A percentile compares a stretch with the other conserved stretches of the same genome.
Conservation (phyloP, 1,140 invertebrate genomes). For the Aphis gossypii region DNA sequence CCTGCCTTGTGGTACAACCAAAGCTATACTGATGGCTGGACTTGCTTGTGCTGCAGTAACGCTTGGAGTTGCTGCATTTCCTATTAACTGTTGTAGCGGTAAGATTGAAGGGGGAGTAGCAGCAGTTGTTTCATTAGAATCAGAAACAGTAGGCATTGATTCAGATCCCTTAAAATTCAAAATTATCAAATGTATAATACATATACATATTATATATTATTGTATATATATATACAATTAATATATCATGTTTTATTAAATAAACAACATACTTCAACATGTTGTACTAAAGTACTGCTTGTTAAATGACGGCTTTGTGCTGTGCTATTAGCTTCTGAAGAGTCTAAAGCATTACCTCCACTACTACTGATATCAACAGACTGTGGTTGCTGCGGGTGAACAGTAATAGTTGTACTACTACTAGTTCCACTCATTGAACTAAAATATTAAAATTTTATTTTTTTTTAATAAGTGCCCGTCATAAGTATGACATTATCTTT, state of each 20-base stretch:
- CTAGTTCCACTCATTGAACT: slow-evolving; percentile 56
- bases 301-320: slow-evolving; percentile 57
- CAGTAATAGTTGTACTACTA: slow-evolving; percentile 54
- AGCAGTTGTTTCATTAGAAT: slow-evolving; percentile 48
- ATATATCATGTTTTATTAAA: neutral
- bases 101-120: slow-evolving; percentile 30
- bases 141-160: slow-evolving; percentile 52
- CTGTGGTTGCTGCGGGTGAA: slow-evolving; percentile 54
- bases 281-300: slow-evolving; percentile 52
- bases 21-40: slow-evolving; percentile 52
- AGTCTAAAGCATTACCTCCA: slow-evolving; percentile 41
- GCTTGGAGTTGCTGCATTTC: slow-evolving; percentile 38
- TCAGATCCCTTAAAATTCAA: slow-evolving; percentile 41
- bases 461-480: neutral
- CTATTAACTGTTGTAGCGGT: slow-evolving; percentile 46
- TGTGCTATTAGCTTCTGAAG: slow-evolving; percentile 53
- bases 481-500: too few relatives aligned
- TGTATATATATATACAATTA: neutral
- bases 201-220: neutral
- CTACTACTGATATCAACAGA: slow-evolving; percentile 53
- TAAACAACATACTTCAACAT: slow-evolving; percentile 22
- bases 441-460: neutral
- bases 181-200: neutral
- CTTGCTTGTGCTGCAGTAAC: slow-evolving; percentile 39
- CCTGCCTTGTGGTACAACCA: slow-evolving; percentile 48